phyloP scores from a whole-genome alignment of 2,113 vertebrate species.

The Sapajus apella region DNA sequence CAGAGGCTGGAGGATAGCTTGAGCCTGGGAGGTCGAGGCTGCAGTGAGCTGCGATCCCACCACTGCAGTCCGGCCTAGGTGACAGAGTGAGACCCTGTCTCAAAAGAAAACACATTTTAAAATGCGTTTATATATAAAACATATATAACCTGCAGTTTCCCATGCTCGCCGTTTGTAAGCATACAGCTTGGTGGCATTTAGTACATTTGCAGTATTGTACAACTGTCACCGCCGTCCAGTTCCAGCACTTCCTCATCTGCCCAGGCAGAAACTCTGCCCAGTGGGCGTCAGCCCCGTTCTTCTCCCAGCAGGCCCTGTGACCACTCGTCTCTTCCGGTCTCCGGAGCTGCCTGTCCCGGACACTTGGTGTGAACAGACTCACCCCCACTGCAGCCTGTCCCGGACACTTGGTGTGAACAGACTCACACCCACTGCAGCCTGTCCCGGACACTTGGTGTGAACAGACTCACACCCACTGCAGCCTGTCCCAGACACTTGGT shows the following conservation, averaged over 20 bases:
- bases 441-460: fast-evolving
- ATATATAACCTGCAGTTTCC: too few species aligned
- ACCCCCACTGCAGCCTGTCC: fast-evolving
- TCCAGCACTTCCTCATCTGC: not conserved
- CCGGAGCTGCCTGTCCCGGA: fast-evolving
- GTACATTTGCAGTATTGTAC: fast-evolving
- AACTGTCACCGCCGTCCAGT: fast-evolving
- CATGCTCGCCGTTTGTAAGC: too few species aligned
- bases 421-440: fast-evolving
- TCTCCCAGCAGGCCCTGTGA: not conserved
- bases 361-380: not conserved
- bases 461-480: fast-evolving
- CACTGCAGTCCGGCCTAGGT: too few species aligned
- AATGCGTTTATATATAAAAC: not conserved
- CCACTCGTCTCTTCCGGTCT: not conserved
- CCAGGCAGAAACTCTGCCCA: not conserved
- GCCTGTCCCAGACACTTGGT: fast-evolving
- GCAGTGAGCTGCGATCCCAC: too few species aligned
- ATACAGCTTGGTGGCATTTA: too few species aligned
- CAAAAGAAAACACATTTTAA: too few species aligned
- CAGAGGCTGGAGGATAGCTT: too few species aligned
- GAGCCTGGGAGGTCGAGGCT: too few species aligned
- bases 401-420: fast-evolving
- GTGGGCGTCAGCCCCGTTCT: fast-evolving
- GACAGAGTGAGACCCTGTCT: too few species aligned